Percentiles rank a stretch among this genome's conserved stretches.
phyloP scores from a whole-genome alignment of 2,113 vertebrate genomes.

The Melozone crissalis region DNA sequence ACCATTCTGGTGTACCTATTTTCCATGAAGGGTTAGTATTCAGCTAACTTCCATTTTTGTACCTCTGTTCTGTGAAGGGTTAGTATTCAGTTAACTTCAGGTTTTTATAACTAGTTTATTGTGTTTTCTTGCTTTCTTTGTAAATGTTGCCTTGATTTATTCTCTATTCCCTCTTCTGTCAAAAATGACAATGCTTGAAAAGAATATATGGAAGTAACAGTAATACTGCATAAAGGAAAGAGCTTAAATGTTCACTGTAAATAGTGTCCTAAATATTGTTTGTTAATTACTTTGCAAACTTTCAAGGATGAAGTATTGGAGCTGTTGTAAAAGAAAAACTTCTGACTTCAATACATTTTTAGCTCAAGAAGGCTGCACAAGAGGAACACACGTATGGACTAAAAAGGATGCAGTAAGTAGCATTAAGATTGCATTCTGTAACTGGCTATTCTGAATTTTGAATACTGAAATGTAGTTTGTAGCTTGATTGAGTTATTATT shows the following conservation, averaged over 20 bases:
- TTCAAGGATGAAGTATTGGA: constrained; percentile 98
- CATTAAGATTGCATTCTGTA: neutral
- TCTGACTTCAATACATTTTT: constrained; percentile 95
- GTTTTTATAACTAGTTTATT: neutral
- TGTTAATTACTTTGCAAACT: constrained; percentile 20
- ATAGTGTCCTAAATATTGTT: neutral
- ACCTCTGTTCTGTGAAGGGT: constrained; percentile 94
- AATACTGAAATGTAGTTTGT: neutral
- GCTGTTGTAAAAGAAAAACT: constrained; percentile 95
- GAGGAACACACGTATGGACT: constrained; percentile 87
- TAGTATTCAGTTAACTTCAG: constrained; percentile 17
- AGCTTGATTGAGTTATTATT: neutral
- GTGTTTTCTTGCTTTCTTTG: neutral
- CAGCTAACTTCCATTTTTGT: constrained; percentile 16
- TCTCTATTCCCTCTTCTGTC: neutral
- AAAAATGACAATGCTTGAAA: neutral
- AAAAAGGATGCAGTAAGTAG: constrained; percentile 87
- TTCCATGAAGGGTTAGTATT: constrained; percentile 93
- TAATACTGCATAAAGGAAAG: neutral
- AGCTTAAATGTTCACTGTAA: neutral
- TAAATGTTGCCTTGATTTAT: neutral
- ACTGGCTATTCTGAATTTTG: neutral
- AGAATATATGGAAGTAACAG: neutral
- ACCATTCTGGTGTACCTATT: constrained; percentile 92
- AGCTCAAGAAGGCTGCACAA: constrained; percentile 91